phyloP scores from a whole-genome alignment of 1,140 invertebrate species.

The Tetramorium parvispinum region DNA sequence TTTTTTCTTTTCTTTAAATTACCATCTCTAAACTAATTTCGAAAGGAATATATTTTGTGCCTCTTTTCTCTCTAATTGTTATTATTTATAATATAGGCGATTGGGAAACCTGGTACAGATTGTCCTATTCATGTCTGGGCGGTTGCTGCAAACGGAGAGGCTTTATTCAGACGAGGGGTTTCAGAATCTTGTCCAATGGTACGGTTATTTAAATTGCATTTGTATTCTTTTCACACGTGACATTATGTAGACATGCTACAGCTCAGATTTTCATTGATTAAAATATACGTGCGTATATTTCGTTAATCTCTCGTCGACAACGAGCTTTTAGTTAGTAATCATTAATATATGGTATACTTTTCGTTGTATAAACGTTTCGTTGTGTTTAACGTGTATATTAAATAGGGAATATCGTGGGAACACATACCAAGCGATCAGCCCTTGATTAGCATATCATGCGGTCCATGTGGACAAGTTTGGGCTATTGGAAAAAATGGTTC shows the following conservation, averaged over 20 bases:
- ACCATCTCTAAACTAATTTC: conserved; percentile 5
- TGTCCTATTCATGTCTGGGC: conserved; percentile 90
- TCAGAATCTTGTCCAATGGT: conserved; percentile 89
- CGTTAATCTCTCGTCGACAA: not conserved
- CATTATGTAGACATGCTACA: not conserved
- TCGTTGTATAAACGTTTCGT: not conserved
- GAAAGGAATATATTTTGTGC: conserved; percentile 8
- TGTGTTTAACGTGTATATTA: conserved; percentile 42
- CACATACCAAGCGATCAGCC: conserved; percentile 92
- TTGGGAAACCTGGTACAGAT: conserved; percentile 80
- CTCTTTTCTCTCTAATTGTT: not conserved
- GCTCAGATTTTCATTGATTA: not conserved
- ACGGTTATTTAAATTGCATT: conserved; percentile 72
- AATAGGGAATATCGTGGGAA: conserved; percentile 91
- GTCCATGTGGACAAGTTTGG: conserved; percentile 92
- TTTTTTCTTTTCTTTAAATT: conserved; percentile 8
- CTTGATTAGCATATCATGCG: conserved; percentile 90
- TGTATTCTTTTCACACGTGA: not conserved
- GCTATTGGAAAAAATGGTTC: conserved; percentile 94
- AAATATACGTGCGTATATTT: not conserved
- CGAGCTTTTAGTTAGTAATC: not conserved
- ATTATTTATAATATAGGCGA: conserved; percentile 71
- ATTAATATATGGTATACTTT: not conserved
- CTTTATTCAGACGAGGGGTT: conserved; percentile 92
- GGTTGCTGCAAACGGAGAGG: conserved; percentile 93